These are phyloP conservation scores for Cyphomyrmex costatus DNA, from an alignment of 1,140 invertebrate genomes.

Conservation along the genomic window DNA sequence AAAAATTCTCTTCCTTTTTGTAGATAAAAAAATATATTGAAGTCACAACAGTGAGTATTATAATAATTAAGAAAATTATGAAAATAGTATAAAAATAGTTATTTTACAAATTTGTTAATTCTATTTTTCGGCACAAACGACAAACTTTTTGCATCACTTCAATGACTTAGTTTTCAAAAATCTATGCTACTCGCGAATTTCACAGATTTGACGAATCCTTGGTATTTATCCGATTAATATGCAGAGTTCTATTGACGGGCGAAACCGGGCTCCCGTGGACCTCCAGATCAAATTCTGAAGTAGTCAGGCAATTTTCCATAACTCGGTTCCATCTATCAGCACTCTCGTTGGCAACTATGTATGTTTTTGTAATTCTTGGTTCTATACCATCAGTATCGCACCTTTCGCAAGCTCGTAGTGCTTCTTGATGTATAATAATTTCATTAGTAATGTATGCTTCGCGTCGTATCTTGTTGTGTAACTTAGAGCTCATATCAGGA, in stretches of 20 bases:
- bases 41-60: neutral
- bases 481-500: slow-evolving; percentile 92
- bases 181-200: slow-evolving; percentile 8
- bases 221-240: slow-evolving; percentile 57
- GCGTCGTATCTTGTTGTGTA: slow-evolving; percentile 92
- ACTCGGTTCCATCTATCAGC: slow-evolving; percentile 79
- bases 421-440: slow-evolving; percentile 93
- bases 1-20: neutral
- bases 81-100: slow-evolving; percentile 5
- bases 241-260: slow-evolving; percentile 45
- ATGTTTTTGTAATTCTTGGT: slow-evolving; percentile 8
- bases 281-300: slow-evolving; percentile 89
- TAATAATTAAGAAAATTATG: slow-evolving; percentile 20
- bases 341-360: slow-evolving; percentile 62
- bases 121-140: neutral
- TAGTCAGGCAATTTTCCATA: slow-evolving; percentile 88
- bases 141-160: slow-evolving; percentile 13
- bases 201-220: neutral
- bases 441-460: slow-evolving; percentile 95
- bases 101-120: slow-evolving; percentile 1
- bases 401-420: slow-evolving; percentile 63
- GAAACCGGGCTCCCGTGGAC: slow-evolving; percentile 85
- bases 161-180: slow-evolving; percentile 17
- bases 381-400: slow-evolving; percentile 10
- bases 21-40: slow-evolving; percentile 15